Evolutionary conservation across 2,888 invertebrate species (phyloP), one percentile per base, ranked within the genome.

Genomic region (Odontocolon sp.): DNA sequence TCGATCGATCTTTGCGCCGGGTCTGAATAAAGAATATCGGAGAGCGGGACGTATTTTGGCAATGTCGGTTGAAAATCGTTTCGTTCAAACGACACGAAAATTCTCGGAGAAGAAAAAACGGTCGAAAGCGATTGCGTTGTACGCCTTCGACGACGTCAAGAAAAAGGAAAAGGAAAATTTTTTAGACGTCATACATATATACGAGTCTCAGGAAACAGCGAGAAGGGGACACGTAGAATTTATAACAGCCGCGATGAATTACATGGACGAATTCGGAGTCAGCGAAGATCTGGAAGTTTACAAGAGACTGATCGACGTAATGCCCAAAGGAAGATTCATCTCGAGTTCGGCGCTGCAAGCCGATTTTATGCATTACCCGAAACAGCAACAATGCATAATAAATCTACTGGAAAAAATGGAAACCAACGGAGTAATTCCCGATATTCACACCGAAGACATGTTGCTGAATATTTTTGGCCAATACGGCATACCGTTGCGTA

Each of bases 331-430:
- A 45, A 95, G 94, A 89, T 95, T 97, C 91, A 94, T 98, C 79
- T 95, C 99, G 0, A 91, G 91, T 33, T 98, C 96, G 88, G 91
- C 94, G 45, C 94, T 96, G 90, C 97, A 98, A 92, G 94, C 95
- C 0, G 97, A 98, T 90, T 96, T 98, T 84, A 94, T 95, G 94
- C 97, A 98, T 89, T 99, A 96, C 91, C 98, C 98, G 0, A 96
- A 96, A 88, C 99, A 99, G 87, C 99, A 99, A 86, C 95, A 97
- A 79, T 97, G 97, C 90, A 95, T 95, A 38, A 94, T 98, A n/a
- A 96, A 96, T 88, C 88, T 99, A 61, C 91, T 99, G 23, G 95
- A 96, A 84, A 95, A 98, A 92, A 99, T 99, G 99, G 99, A 99
- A 92, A 93, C 95, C 81, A 94, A 96, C 90, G 95, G 94, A 78